Evolutionary conservation across 2,888 invertebrate species (phyloP).

Genomic region (Dyspetes luteomarginatus): DNA sequence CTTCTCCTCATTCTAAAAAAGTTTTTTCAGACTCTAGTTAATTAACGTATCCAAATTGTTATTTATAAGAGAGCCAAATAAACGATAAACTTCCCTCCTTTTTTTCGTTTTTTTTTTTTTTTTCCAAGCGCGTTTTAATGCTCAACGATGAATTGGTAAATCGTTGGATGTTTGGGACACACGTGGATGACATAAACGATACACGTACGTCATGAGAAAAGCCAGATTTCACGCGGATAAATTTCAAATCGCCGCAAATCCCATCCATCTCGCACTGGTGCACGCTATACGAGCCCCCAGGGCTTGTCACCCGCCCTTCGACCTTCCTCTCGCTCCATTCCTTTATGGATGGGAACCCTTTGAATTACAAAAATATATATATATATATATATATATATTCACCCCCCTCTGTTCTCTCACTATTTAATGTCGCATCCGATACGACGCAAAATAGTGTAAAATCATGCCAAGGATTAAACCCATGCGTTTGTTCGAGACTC

Average conservation of each 20-base stretch:
- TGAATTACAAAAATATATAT: conserved; percentile 47
- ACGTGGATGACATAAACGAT: conserved; percentile 7
- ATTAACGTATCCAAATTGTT: too few species aligned
- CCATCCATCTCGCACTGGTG: conserved; percentile 78
- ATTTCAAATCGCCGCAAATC: conserved; percentile 82
- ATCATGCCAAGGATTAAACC: conserved; percentile 72
- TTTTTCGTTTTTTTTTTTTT: conserved; percentile 13
- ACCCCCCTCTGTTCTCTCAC: conserved; percentile 65
- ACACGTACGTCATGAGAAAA: conserved; percentile 34
- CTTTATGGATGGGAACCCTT: conserved; percentile 64
- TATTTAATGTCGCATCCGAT: conserved; percentile 77
- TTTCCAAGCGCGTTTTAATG: not conserved
- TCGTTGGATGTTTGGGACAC: conserved; percentile 38
- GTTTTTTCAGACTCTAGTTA: too few species aligned
- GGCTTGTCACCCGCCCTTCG: conserved; percentile 39
- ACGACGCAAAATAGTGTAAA: conserved; percentile 78
- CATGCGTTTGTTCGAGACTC: conserved; percentile 20
- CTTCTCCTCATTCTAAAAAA: too few species aligned
- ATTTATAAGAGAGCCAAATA: too few species aligned
- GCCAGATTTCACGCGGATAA: conserved; percentile 81
- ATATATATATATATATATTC: too few species aligned
- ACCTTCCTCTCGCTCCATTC: conserved; percentile 42
- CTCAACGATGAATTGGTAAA: not conserved
- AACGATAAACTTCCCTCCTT: not conserved
- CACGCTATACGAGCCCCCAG: conserved; percentile 73